Evolutionary conservation across 1,140 invertebrate species (phyloP), one percentile per base, ranked within the genome.

Genomic region (Drosophila sulfurigaster): DNA sequence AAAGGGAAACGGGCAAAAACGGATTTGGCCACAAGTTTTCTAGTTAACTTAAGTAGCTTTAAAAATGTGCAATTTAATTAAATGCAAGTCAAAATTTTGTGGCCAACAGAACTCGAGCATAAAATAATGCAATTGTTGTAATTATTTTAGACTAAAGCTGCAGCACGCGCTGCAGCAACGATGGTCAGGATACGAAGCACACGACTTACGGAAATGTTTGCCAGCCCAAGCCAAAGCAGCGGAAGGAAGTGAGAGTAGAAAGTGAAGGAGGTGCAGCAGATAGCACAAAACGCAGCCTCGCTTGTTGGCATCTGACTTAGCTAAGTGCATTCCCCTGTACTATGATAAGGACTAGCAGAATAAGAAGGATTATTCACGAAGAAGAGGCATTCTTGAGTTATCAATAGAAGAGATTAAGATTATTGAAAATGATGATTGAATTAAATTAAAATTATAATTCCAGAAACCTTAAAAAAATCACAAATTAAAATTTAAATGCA

Each of bases 71-170:
- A 83, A 80, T 88, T 88, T 88, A 88, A 88, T 88, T 88, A 88
- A 88, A 80, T 78, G 52, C 69, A 88, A 78, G 73, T 75, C 74
- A 68, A 71, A 88, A 58, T 62, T 66, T 6, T 48, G 51, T 57
- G 59, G 32, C 16, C 32, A 64, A 48, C 32, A 15, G n/a, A 15
- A 20, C 13, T 16, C 30, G 49, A 48, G 43, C 79, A 71, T 71
- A 54, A 75, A 79, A 71, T 83, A 79, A 87, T 87, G 77, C 83
- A 87, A 87, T 87, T 87, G 79, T 70, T 79, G 51, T 87, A 87
- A 87, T 83, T 88, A 80, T 88, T 78, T 82, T 58, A 58, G 41
- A 78, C 72, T 62, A 48, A 56, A 82, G 68, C 70, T 73, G 63
- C 56, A 63, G 83, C 80, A 88, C 83, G 78, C 83, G 83, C 52